A percentile compares a stretch with the other conserved stretches of the same genome.
Evolutionary conservation across 2,888 invertebrate genomes (phyloP).

Genomic region (Tanytarsus gracilentus): DNA sequence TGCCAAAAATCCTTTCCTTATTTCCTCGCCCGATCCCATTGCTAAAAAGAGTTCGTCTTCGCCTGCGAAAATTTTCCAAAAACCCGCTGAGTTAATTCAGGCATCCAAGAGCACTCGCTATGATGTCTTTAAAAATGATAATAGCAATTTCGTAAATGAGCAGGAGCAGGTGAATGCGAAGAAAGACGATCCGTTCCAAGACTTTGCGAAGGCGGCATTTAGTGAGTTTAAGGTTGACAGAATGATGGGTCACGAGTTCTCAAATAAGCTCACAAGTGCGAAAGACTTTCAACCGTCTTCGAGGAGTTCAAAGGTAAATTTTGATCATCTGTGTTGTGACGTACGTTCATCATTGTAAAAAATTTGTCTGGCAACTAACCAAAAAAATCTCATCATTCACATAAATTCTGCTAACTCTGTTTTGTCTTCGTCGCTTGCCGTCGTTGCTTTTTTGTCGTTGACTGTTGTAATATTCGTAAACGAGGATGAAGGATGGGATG

Average conservation of each 20-base stretch:
- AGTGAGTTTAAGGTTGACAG: slow-evolving; percentile 31
- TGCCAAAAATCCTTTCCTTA: slow-evolving; percentile 20
- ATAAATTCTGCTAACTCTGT: no score
- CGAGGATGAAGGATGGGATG: no score
- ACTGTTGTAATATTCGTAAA: no score
- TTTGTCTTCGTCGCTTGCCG: no score
- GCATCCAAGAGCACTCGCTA: slow-evolving; percentile 13
- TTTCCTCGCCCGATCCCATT: neutral
- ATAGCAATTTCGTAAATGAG: neutral
- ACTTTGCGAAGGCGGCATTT: slow-evolving; percentile 31
- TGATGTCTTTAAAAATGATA: slow-evolving; percentile 25
- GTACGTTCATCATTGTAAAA: no score
- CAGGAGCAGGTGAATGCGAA: slow-evolving; percentile 6
- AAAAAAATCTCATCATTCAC: neutral
- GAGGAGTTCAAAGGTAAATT: no score
- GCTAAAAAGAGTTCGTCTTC: neutral
- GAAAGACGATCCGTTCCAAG: slow-evolving; percentile 31
- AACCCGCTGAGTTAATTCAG: slow-evolving; percentile 20
- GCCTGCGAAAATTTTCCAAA: slow-evolving; percentile 16
- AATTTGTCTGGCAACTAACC: neutral
- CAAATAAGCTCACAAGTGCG: slow-evolving; percentile 7
- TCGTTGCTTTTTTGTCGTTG: no score
- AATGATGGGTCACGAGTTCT: slow-evolving; percentile 21
- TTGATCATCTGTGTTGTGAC: no score
- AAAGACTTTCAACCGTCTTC: slow-evolving; percentile 18